Evolutionary conservation across 2,888 invertebrate species (phyloP).

Genomic region (Galeopsomyia nigrocyanea): DNA sequence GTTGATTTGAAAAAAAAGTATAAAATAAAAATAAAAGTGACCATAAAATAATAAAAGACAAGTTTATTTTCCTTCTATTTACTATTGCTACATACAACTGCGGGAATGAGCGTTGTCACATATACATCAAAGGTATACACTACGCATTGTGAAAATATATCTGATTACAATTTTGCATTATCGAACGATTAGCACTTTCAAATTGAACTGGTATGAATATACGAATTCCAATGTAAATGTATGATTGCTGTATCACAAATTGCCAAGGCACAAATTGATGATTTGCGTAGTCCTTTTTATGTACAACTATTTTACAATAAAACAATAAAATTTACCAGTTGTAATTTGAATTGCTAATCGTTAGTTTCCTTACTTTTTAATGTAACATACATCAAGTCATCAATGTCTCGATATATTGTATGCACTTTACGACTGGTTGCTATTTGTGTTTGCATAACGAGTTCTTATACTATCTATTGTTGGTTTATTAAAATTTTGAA

Average conservation of each 20-base stretch:
- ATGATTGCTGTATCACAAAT: slow-evolving; percentile 18
- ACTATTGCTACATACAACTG: neutral
- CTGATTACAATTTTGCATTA: neutral
- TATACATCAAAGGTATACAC: slow-evolving; percentile 12
- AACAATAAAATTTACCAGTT: slow-evolving; percentile 2
- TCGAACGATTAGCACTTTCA: slow-evolving; percentile 19
- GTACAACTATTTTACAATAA: neutral
- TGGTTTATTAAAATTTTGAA: neutral
- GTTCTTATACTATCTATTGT: neutral
- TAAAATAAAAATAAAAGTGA: too few species aligned
- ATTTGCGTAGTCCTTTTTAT: slow-evolving; percentile 1
- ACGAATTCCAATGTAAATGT: neutral
- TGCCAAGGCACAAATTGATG: slow-evolving; percentile 23
- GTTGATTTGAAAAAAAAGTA: too few species aligned
- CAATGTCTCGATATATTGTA: too few species aligned
- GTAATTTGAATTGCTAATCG: slow-evolving; percentile 15
- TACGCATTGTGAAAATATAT: slow-evolving; percentile 19
- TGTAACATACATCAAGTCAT: too few species aligned
- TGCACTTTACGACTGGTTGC: too few species aligned
- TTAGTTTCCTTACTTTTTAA: slow-evolving; percentile 1
- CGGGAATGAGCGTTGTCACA: neutral
- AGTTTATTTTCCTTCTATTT: slow-evolving; percentile 6
- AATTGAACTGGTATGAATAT: slow-evolving; percentile 9
- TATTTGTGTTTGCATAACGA: too few species aligned
- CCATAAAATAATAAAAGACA: slow-evolving; percentile 28